Evolutionary conservation across 2,113 vertebrate genomes (phyloP).

Genomic region (Caracal caracal): DNA sequence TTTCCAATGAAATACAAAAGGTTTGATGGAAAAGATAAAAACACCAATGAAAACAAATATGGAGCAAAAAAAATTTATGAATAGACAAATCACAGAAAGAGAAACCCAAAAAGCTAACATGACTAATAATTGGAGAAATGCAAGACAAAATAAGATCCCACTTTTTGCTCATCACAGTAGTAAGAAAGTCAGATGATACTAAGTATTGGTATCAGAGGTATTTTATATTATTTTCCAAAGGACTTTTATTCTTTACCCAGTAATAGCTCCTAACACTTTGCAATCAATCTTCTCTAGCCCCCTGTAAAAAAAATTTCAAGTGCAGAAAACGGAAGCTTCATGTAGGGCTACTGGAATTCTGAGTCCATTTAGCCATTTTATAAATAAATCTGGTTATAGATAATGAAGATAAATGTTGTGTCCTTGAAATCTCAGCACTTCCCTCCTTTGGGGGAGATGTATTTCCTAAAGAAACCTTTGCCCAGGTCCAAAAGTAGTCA

Average conservation of each 20-base stretch:
- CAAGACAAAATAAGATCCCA: background rate
- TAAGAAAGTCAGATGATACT: background rate
- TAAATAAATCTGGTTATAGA: background rate
- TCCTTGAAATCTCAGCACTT: background rate
- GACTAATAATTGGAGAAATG: background rate
- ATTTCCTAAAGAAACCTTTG: background rate
- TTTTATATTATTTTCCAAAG: too few relatives aligned
- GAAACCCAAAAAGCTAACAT: background rate
- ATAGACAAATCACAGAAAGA: background rate
- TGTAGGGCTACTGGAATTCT: background rate
- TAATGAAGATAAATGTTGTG: background rate
- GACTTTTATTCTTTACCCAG: too few relatives aligned
- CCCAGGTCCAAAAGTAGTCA: background rate
- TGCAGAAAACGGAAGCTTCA: background rate
- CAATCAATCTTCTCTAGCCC: too few relatives aligned
- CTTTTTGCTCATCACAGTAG: background rate
- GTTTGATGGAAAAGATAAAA: background rate
- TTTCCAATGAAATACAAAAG: slow-evolving; percentile 21
- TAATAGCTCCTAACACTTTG: too few relatives aligned
- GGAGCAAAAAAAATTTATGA: background rate
- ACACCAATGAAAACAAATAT: slow-evolving; percentile 5
- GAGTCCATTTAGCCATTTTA: background rate
- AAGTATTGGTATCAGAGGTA: background rate
- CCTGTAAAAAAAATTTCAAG: too few relatives aligned
- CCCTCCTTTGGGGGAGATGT: background rate